A percentile compares a stretch with the other conserved stretches of the same genome.
These are phyloP conservation scores for Daktulosphaira vitifoliae DNA, from an alignment of 1,140 invertebrate species.

Conservation along the genomic window DNA sequence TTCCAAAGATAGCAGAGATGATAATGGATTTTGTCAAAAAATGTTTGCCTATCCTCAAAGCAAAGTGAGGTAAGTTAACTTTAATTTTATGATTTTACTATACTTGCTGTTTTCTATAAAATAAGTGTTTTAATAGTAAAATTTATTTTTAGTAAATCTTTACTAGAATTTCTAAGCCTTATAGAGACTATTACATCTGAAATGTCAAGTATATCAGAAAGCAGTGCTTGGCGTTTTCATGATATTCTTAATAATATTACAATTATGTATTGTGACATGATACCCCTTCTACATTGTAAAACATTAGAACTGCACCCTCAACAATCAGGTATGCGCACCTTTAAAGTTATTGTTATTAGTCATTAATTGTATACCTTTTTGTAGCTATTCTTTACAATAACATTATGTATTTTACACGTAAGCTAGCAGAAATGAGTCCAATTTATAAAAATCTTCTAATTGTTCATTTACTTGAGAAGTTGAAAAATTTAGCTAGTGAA, in stretches of 20 bases:
- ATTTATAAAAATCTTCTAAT: slow-evolving; percentile 44
- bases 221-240: slow-evolving; percentile 56
- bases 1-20: not conserved
- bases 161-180: slow-evolving; percentile 29
- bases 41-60: slow-evolving; percentile 27
- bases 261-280: slow-evolving; percentile 65
- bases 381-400: slow-evolving; percentile 69
- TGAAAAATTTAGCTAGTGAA: slow-evolving; percentile 56
- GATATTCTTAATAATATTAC: slow-evolving; percentile 64
- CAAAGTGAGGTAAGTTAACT: slow-evolving; percentile 18
- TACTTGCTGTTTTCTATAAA: too few relatives aligned
- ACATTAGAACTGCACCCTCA: slow-evolving; percentile 72
- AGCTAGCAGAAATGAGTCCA: slow-evolving; percentile 56
- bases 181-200: slow-evolving; percentile 20
- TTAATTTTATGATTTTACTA: not conserved
- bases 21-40: slow-evolving; percentile 21
- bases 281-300: slow-evolving; percentile 68
- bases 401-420: slow-evolving; percentile 77
- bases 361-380: not conserved
- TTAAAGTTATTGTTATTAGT: not conserved
- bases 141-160: slow-evolving; percentile 27
- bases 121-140: too few relatives aligned
- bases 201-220: slow-evolving; percentile 34
- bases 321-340: slow-evolving; percentile 55
- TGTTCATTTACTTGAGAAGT: slow-evolving; percentile 52